phyloP scores from a whole-genome alignment of 2,797 vertebrate genomes.

The Melanotaenia pygmaea region DNA sequence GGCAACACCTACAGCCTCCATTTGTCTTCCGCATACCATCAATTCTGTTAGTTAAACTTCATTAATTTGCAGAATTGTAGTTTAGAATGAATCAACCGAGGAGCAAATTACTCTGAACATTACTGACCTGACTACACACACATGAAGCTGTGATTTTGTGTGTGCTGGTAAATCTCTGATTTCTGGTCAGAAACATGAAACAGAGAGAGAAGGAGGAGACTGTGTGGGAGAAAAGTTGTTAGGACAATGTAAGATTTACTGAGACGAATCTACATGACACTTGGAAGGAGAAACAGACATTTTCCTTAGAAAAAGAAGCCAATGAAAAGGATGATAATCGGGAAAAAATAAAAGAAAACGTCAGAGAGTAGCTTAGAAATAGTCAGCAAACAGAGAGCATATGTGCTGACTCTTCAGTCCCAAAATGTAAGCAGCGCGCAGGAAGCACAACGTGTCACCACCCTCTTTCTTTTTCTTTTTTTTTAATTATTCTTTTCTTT shows the following conservation, averaged over 20 bases:
- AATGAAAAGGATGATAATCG: neutral
- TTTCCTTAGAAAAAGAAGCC: neutral
- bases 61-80: constrained; percentile 37
- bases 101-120: constrained; percentile 29
- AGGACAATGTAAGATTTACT: constrained; percentile 16
- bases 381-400: constrained; percentile 4
- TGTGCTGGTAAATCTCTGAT: constrained; percentile 1
- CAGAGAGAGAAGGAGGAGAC: neutral
- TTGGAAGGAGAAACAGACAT: neutral
- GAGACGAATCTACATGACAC: constrained; percentile 30
- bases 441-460: constrained; percentile 3
- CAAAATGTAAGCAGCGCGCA: constrained; percentile 22
- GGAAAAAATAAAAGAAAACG: neutral
- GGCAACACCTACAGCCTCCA: neutral
- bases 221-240: neutral
- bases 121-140: constrained; percentile 21
- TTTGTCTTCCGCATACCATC: constrained; percentile 2
- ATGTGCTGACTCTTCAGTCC: constrained; percentile 37
- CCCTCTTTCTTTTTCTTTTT: neutral
- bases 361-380: constrained; percentile 23
- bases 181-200: neutral
- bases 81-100: constrained; percentile 37
- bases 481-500: neutral
- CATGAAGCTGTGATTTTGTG: neutral
- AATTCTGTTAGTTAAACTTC: constrained; percentile 14